A percentile compares a stretch with the other conserved stretches of the same genome.
Evolutionary conservation across 2,888 invertebrate genomes (phyloP).

Genomic region (Lycaena phlaeas): DNA sequence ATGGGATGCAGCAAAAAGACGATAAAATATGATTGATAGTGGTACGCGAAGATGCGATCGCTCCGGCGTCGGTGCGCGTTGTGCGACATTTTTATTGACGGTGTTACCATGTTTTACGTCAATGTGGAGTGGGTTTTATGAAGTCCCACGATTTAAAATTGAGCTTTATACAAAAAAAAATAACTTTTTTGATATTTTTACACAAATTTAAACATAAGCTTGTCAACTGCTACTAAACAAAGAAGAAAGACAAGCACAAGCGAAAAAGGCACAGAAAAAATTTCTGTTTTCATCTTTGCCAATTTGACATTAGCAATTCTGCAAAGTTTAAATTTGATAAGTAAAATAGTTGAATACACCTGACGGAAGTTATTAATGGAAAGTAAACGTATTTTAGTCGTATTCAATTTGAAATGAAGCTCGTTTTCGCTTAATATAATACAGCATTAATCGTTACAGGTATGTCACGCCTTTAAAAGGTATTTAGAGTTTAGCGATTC

Average conservation of each 20-base stretch:
- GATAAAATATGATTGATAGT: conserved; percentile 68
- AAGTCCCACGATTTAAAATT: no score
- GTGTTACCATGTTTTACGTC: conserved; percentile 7
- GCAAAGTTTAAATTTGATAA: no score
- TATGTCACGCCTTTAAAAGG: conserved; percentile 12
- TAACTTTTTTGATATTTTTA: no score
- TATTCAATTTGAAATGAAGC: neutral
- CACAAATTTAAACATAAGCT: no score
- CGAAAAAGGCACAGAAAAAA: no score
- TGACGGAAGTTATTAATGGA: neutral
- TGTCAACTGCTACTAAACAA: no score
- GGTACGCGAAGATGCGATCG: conserved; percentile 31
- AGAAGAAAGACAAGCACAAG: no score
- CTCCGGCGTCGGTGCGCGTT: conserved; percentile 13
- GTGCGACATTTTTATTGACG: conserved; percentile 15
- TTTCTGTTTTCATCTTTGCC: neutral
- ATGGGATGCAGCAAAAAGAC: conserved; percentile 55
- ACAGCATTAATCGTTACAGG: conserved; percentile 17
- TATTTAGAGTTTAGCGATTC: conserved; percentile 14
- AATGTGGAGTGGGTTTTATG: conserved; percentile 1
- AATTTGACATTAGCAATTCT: no score
- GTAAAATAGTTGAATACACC: neutral
- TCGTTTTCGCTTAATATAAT: neutral
- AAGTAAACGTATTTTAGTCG: neutral
- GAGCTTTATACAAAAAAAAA: no score